Percentiles rank a stretch among this genome's conserved stretches.
These are phyloP conservation scores for Theristicus caerulescens DNA, from an alignment of 2,113 vertebrate genomes.

Conservation along the genomic window DNA sequence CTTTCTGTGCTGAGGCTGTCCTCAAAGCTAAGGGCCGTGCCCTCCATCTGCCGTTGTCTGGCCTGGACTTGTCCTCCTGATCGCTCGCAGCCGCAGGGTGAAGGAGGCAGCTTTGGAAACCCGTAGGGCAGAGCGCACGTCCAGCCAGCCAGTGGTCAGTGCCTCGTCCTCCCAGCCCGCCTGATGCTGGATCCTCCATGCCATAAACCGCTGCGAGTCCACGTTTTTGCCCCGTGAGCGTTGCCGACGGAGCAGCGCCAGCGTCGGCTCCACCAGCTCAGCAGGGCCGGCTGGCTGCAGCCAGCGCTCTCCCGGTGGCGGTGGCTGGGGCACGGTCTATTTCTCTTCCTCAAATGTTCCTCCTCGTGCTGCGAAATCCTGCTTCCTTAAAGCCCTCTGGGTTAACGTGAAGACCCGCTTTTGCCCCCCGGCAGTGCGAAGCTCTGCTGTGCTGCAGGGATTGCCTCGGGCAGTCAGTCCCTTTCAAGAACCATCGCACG, in stretches of 20 bases:
- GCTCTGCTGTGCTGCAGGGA: not conserved
- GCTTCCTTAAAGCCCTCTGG: not conserved
- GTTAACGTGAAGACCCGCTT: not conserved
- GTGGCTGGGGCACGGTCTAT: not conserved
- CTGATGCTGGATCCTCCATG: rapidly evolving
- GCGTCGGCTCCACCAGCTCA: not conserved
- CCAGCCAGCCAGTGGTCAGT: not conserved
- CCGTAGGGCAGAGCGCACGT: not conserved
- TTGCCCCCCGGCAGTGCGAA: not conserved
- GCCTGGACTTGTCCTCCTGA: not conserved
- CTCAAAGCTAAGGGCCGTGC: not conserved
- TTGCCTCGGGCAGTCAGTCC: not conserved
- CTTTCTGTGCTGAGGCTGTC: not conserved
- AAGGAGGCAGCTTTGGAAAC: not conserved
- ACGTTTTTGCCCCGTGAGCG: rapidly evolving
- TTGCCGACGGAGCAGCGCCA: rapidly evolving
- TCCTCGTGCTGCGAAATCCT: rapidly evolving
- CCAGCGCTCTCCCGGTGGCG: rapidly evolving
- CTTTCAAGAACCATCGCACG: rapidly evolving
- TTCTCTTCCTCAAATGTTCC: not conserved
- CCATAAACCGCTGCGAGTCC: not conserved
- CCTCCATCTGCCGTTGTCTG: not conserved
- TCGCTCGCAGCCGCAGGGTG: rapidly evolving
- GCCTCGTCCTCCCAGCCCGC: rapidly evolving
- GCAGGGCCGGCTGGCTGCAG: not conserved